phyloP scores from a whole-genome alignment of 2,888 invertebrate species.

The Melanotus villosus region DNA sequence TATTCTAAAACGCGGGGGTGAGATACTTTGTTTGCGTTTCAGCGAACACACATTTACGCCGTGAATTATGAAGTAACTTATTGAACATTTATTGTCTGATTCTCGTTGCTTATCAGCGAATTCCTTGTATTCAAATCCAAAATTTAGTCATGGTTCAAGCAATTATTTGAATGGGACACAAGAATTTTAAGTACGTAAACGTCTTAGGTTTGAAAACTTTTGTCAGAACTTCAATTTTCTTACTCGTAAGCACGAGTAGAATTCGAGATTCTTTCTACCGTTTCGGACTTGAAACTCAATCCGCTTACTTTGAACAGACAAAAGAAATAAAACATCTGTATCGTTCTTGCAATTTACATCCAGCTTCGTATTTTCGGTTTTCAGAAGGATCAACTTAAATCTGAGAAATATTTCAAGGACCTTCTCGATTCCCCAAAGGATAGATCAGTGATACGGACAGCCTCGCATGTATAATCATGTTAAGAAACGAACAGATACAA shows the following conservation, averaged over 20 bases:
- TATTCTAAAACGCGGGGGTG: not conserved
- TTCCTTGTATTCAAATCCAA: too few species aligned
- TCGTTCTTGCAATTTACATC: constrained; percentile 12
- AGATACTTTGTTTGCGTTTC: not conserved
- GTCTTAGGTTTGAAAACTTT: too few species aligned
- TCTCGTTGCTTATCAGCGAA: too few species aligned
- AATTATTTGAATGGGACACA: too few species aligned
- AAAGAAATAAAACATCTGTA: constrained; percentile 15
- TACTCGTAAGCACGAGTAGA: not conserved
- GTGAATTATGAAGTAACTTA: not conserved
- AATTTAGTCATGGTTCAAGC: too few species aligned
- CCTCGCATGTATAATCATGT: not conserved
- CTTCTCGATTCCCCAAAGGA: not conserved
- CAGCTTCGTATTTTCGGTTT: constrained; percentile 10
- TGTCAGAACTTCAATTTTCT: not conserved
- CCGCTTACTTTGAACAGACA: not conserved
- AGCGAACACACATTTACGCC: not conserved
- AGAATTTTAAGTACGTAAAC: too few species aligned
- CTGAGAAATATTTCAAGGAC: not conserved
- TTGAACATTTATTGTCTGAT: not conserved
- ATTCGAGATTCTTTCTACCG: too few species aligned
- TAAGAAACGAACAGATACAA: not conserved
- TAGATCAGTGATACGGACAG: not conserved
- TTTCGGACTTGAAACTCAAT: not conserved
- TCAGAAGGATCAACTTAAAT: not conserved